phyloP scores from a whole-genome alignment of 2,888 invertebrate genomes.

The Acholoe squamosa region DNA sequence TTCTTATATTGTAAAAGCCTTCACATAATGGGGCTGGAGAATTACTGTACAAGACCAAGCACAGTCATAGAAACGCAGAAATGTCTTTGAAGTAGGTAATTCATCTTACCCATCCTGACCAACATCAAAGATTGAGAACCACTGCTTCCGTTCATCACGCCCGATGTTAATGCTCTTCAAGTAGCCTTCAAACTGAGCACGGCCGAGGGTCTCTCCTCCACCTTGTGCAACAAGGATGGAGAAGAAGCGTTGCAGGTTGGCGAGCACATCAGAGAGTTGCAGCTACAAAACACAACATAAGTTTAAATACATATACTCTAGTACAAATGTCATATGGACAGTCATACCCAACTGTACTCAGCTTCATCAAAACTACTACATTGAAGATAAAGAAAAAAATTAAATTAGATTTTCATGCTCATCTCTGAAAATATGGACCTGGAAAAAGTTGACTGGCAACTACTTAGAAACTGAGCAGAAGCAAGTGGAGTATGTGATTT shows the following conservation, averaged over 20 bases:
- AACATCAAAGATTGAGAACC: slow-evolving; percentile 82
- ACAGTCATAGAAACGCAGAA: too few relatives aligned
- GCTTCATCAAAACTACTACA: not conserved
- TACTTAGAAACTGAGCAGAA: not conserved
- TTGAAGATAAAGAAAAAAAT: slow-evolving; percentile 37
- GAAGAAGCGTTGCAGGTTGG: slow-evolving; percentile 97
- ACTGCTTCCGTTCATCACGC: slow-evolving; percentile 77
- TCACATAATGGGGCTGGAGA: too few relatives aligned
- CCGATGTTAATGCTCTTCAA: slow-evolving; percentile 77
- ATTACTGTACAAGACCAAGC: too few relatives aligned
- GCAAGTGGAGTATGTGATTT: too few relatives aligned
- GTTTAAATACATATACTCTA: too few relatives aligned
- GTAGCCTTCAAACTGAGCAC: slow-evolving; percentile 77
- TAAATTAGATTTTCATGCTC: slow-evolving; percentile 33
- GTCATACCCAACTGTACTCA: too few relatives aligned
- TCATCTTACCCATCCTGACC: slow-evolving; percentile 91
- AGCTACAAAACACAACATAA: slow-evolving; percentile 34
- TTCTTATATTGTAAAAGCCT: too few relatives aligned
- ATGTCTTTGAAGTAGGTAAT: too few relatives aligned
- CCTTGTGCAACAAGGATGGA: slow-evolving; percentile 88
- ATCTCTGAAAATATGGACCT: slow-evolving; percentile 9
- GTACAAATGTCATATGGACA: too few relatives aligned
- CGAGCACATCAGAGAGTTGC: slow-evolving; percentile 97
- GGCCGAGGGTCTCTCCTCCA: slow-evolving; percentile 68
- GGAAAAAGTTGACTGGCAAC: slow-evolving; percentile 12